phyloP scores from a whole-genome alignment of 2,888 invertebrate species.

The Julus scanicus region DNA sequence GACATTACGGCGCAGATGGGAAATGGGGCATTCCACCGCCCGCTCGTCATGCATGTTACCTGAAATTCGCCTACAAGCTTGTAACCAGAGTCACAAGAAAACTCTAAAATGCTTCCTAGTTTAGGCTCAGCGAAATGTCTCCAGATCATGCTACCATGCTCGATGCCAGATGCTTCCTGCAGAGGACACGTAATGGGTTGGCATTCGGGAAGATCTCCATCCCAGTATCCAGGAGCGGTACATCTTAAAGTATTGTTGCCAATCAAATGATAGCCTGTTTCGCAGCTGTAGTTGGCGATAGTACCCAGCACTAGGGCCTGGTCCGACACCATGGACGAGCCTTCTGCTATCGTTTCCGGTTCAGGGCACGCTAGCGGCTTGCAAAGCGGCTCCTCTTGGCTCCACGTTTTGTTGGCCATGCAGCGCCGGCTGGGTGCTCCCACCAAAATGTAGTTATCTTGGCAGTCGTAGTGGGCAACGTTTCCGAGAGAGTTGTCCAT shows the following conservation, averaged over 20 bases:
- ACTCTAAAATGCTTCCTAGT: conserved; percentile 58
- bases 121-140: not conserved
- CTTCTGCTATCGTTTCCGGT: not conserved
- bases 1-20: conserved; percentile 59
- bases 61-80: conserved; percentile 61
- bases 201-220: conserved; percentile 60
- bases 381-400: conserved; percentile 37
- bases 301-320: conserved; percentile 59
- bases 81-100: conserved; percentile 63
- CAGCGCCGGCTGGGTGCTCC: conserved; percentile 32
- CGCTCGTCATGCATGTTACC: conserved; percentile 62
- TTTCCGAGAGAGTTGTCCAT: conserved; percentile 37
- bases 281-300: conserved; percentile 53
- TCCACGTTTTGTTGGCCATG: conserved; percentile 47
- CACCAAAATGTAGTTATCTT: conserved; percentile 57
- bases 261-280: conserved; percentile 58
- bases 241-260: conserved; percentile 55
- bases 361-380: conserved; percentile 14
- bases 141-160: conserved; percentile 57
- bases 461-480: conserved; percentile 54
- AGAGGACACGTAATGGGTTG: conserved; percentile 60
- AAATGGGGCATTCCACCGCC: conserved; percentile 59
- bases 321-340: not conserved
- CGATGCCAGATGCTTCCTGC: conserved; percentile 59
- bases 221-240: conserved; percentile 61